A percentile compares a stretch with the other conserved stretches of the same genome.
These are phyloP conservation scores for Hyperoplus lanceolatus DNA, from an alignment of 2,797 vertebrate genomes.

Conservation along the genomic window DNA sequence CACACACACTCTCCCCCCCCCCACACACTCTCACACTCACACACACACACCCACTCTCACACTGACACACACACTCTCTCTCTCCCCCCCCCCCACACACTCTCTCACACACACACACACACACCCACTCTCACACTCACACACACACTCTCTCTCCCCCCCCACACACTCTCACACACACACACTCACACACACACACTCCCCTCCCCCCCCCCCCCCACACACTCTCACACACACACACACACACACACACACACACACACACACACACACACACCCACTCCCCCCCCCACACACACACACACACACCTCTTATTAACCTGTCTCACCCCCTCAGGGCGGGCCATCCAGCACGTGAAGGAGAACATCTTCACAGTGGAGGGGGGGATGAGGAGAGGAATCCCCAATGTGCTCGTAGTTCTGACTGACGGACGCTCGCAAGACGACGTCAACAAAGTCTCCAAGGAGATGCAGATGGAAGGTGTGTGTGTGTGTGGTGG, in stretches of 20 bases:
- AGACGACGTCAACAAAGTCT: slow-evolving; percentile 94
- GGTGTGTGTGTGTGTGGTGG: slow-evolving; percentile 81
- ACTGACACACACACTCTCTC: too few relatives aligned
- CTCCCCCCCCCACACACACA: too few relatives aligned
- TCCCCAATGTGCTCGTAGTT: slow-evolving; percentile 95
- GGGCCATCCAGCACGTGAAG: slow-evolving; percentile 94
- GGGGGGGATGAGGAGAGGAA: slow-evolving; percentile 89
- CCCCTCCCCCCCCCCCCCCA: too few relatives aligned
- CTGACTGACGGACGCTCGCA: slow-evolving; percentile 96
- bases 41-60: too few relatives aligned
- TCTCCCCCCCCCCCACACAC: too few relatives aligned
- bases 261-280: too few relatives aligned
- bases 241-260: too few relatives aligned
- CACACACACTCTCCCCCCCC: too few relatives aligned
- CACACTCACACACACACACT: too few relatives aligned
- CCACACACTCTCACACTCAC: too few relatives aligned
- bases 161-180: neutral
- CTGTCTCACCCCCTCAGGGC: slow-evolving; percentile 80
- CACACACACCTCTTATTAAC: neutral
- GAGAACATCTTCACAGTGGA: slow-evolving; percentile 89
- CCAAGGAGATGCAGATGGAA: slow-evolving; percentile 93
- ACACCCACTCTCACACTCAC: neutral
- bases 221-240: too few relatives aligned
- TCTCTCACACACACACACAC: neutral
- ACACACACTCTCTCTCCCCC: too few relatives aligned